Base-by-base conservation (phyloP, 2,797 vertebrate genomes). In the Limosa lapponica region DNA sequence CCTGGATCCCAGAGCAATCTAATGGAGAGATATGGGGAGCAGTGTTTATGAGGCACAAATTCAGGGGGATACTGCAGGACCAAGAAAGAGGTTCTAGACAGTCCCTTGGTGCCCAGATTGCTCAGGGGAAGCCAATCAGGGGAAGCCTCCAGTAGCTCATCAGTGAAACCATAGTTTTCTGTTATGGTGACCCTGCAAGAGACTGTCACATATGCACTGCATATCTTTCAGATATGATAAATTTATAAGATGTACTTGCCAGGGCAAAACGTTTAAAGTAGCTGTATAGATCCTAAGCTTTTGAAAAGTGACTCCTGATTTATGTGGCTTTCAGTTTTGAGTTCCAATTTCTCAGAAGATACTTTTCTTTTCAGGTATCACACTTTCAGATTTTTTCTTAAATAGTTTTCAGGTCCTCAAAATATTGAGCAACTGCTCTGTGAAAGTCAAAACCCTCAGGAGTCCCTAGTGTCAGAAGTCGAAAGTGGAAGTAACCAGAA, bases 181-280 rank as follows among this genome's bases (percentile, higher is more conserved):
- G 5, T 57, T 65, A 25, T 3, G 8, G 13, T 54, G 19, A 34
- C 15, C 22, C 34, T 83, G 13, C 20, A 73, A 37, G 27, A 48
- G 28, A 10, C 13, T 55, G 15, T 64, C n/a, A 44, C 1, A 19
- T 8, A 39, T 0, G 6, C 22, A 13, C 5, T 10, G 8, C 0
- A 0, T 18, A 25, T 10, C 32, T 79, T 54, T 51, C 19, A 82
- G 36, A 36, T 44, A 16, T 3, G 6, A 73, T 44, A 57, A 46
- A 79, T 46, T 32, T 48, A 14, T n/a, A 58, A 69, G 64, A 64
- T 1, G 15, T 24, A 36, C 12, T 81, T 62, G 20, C 6, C 12
- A 36, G 36, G 14, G 9, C 2, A 51, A 89, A 91, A 82, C 8
- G 1, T 62, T 78, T 54, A 24, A 89, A 81, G 27, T 0, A 72